Evolutionary conservation across 1,140 invertebrate species (phyloP).

Genomic region (Lithobius niger): DNA sequence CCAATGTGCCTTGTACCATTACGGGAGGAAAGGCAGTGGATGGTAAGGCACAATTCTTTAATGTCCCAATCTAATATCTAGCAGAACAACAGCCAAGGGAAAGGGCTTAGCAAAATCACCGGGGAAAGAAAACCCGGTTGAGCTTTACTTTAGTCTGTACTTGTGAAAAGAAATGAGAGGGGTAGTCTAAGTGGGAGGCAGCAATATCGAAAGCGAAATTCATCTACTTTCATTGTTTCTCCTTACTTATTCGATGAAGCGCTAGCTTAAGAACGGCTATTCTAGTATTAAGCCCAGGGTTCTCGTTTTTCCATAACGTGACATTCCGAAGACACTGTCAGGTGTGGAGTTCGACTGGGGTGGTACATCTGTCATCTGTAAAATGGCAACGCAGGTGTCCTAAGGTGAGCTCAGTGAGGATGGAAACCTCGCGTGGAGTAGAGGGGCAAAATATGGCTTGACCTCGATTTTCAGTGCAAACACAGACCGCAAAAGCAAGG

Average conservation of each 20-base stretch:
- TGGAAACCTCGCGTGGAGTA: constrained; percentile 69
- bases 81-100: too few relatives aligned
- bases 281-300: constrained; percentile 19
- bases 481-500: constrained; percentile 59
- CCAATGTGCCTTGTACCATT: too few relatives aligned
- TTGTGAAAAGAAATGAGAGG: constrained; percentile 64
- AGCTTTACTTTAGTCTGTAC: constrained; percentile 70
- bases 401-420: constrained; percentile 66
- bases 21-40: too few relatives aligned
- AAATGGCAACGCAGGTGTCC: constrained; percentile 76
- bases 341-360: too few relatives aligned
- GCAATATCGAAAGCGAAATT: too few relatives aligned
- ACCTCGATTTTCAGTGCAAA: constrained; percentile 58
- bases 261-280: constrained; percentile 25
- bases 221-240: constrained; percentile 52
- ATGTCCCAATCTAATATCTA: too few relatives aligned
- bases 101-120: too few relatives aligned
- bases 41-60: too few relatives aligned
- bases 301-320: neutral
- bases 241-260: constrained; percentile 50
- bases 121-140: constrained; percentile 75
- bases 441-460: constrained; percentile 67
- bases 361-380: too few relatives aligned
- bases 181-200: constrained; percentile 59
- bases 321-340: too few relatives aligned